Evolutionary conservation across 1,140 invertebrate genomes (phyloP).

Genomic region (Odontomachus brunneus): DNA sequence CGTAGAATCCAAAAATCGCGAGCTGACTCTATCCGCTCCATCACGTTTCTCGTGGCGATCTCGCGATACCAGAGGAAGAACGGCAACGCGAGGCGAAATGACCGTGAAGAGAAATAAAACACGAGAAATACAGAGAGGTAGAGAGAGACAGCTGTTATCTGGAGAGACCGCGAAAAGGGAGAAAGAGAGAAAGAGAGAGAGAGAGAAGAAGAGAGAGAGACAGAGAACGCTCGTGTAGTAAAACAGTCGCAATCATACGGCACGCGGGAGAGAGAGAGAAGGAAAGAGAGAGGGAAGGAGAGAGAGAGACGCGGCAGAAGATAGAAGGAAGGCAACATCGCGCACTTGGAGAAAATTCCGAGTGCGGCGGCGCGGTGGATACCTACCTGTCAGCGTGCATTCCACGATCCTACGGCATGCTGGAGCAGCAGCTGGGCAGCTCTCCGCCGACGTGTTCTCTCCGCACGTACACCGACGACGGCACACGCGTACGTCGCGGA

Average conservation of each 20-base stretch:
- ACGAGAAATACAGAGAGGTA: conserved; percentile 9
- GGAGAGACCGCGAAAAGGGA: background rate
- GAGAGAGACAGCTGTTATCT: conserved; percentile 6
- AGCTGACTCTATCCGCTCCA: background rate
- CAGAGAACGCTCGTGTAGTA: conserved; percentile 29
- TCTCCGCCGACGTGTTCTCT: conserved; percentile 3
- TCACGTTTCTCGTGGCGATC: background rate
- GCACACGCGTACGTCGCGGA: background rate
- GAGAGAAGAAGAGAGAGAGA: background rate
- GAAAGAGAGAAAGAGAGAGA: background rate
- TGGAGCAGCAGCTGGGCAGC: conserved; percentile 40
- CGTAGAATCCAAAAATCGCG: background rate
- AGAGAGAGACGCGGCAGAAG: conserved; percentile 8
- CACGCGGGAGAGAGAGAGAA: background rate
- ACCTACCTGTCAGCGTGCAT: conserved; percentile 81
- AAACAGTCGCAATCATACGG: conserved; percentile 19
- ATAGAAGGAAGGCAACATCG: background rate
- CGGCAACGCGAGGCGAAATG: conserved; percentile 12
- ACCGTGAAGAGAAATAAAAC: conserved; percentile 4
- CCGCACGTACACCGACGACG: conserved; percentile 7
- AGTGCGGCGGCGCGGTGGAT: conserved; percentile 76
- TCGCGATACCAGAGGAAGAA: background rate
- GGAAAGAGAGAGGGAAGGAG: background rate
- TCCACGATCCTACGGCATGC: conserved; percentile 76
- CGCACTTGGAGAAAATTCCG: conserved; percentile 66